Percentiles rank a stretch among this genome's conserved stretches.
Conservation (phyloP, 2,888 invertebrate genomes). For the Odontomyia ornata region DNA sequence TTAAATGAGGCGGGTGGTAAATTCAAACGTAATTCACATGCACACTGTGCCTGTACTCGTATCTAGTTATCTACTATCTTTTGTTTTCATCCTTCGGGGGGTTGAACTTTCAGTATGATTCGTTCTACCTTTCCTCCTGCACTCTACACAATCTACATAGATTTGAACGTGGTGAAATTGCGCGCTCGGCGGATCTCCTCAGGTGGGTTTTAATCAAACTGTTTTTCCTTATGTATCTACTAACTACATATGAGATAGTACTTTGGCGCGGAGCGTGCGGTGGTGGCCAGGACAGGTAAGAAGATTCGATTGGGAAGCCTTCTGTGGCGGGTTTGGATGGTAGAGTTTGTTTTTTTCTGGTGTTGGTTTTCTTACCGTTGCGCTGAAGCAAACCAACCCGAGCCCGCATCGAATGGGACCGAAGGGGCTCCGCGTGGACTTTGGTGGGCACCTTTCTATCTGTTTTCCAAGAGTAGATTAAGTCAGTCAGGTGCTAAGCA, state of each 20-base stretch:
- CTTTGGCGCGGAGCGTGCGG: not conserved
- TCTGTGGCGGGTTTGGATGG: not conserved
- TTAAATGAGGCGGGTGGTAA: too few species aligned
- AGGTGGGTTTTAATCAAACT: slow-evolving; percentile 6
- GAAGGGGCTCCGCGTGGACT: slow-evolving; percentile 22
- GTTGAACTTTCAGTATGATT: slow-evolving; percentile 34
- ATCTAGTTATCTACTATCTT: slow-evolving; percentile 20
- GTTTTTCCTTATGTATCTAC: slow-evolving; percentile 4
- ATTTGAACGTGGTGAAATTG: not conserved
- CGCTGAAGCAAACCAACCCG: too few species aligned
- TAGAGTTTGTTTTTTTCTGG: not conserved
- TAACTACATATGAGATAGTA: not conserved
- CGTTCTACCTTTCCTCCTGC: not conserved
- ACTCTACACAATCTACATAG: not conserved
- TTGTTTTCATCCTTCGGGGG: slow-evolving; percentile 7
- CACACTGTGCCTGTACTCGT: not conserved
- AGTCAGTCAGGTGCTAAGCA: slow-evolving; percentile 66
- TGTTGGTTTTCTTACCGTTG: not conserved
- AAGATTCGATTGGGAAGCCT: slow-evolving; percentile 28
- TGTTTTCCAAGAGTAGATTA: slow-evolving; percentile 28
- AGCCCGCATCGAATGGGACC: slow-evolving; percentile 38
- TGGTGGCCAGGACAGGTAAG: slow-evolving; percentile 17
- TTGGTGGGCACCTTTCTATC: slow-evolving; percentile 37
- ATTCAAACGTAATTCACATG: too few species aligned
- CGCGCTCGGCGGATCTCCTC: slow-evolving; percentile 16